A percentile compares a stretch with the other conserved stretches of the same genome.
These are phyloP conservation scores for Nannospalax galili DNA, from an alignment of 2,113 vertebrate genomes.

Conservation along the genomic window DNA sequence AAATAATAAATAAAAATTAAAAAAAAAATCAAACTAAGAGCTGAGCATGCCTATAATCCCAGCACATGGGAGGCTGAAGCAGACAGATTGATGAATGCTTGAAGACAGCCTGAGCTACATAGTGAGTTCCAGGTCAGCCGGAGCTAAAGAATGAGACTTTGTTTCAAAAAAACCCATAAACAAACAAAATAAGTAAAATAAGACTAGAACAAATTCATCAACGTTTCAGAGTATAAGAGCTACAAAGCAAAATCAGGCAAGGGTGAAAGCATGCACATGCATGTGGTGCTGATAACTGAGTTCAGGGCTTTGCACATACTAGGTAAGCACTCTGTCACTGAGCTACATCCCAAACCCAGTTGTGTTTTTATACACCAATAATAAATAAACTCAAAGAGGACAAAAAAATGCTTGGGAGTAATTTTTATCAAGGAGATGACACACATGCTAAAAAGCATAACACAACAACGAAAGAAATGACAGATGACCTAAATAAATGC, in stretches of 20 bases:
- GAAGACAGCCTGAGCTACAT: not conserved
- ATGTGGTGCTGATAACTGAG: not conserved
- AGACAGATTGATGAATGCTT: no score
- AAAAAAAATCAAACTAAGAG: not conserved
- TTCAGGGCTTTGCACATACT: not conserved
- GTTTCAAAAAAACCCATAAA: not conserved
- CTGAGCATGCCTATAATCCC: not conserved
- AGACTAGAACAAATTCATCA: not conserved
- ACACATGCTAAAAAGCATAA: not conserved
- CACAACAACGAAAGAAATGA: not conserved
- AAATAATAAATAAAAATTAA: no score
- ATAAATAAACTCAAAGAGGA: not conserved
- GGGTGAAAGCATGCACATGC: no score
- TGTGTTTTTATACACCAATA: not conserved
- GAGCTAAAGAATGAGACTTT: not conserved
- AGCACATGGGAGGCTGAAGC: no score
- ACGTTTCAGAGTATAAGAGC: not conserved
- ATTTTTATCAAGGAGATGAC: slow-evolving; percentile 6
- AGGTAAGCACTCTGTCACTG: not conserved
- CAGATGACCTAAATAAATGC: not conserved
- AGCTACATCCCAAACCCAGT: not conserved
- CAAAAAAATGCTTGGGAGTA: not conserved
- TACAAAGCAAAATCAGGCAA: not conserved
- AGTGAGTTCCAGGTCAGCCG: not conserved
- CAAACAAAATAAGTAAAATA: not conserved